Evolutionary conservation across 2,797 vertebrate species (phyloP), one percentile per base, ranked within the genome.

Genomic region (Artibeus jamaicensis): DNA sequence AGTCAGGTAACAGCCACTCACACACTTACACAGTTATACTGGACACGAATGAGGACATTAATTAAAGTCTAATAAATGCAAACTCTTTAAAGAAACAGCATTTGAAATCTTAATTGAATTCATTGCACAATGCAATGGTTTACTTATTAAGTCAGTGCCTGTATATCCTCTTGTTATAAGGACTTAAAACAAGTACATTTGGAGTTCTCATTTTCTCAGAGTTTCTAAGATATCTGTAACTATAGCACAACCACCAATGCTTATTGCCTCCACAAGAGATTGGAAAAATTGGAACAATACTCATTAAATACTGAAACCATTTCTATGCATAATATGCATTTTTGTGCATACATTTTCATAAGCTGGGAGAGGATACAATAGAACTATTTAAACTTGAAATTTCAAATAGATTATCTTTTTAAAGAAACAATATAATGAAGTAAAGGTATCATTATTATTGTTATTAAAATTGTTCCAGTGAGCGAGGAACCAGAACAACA

Each of bases 131-230:
- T 83, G 18, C 2, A 82, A 1, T 29, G 11, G 42, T 70, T 84
- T 9, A 32, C 34, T 97, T 94, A 76, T 90, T 93, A 91, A 91
- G 93, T 94, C 14, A 90, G 12, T 78, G 62, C 9, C 2, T 92
- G 59, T 42, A 48, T 87, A 59, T 34, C 42, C 0, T 87, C 16
- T 29, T 67, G 65, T 59, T 62, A 3, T 78, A 79, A 91, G 5
- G 6, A 78, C 53, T 85, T 70, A 53, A 67, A 94, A 65, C 50
- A 2, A 78, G 5, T 34, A 37, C 1, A 1, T 57, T 67, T 34
- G 81, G 59, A 48, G 24, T 83, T 86, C n/a, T 74, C 1, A 7
- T 44, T 94, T 91, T 77, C 90, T 68, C 76, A 15, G 15, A 18
- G 2, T 82, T 85, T 44, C 59, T 26, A 85, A 89, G 46, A 26